Conservation (phyloP, 2,797 vertebrate genomes). For the Diplodus puntazzo region DNA sequence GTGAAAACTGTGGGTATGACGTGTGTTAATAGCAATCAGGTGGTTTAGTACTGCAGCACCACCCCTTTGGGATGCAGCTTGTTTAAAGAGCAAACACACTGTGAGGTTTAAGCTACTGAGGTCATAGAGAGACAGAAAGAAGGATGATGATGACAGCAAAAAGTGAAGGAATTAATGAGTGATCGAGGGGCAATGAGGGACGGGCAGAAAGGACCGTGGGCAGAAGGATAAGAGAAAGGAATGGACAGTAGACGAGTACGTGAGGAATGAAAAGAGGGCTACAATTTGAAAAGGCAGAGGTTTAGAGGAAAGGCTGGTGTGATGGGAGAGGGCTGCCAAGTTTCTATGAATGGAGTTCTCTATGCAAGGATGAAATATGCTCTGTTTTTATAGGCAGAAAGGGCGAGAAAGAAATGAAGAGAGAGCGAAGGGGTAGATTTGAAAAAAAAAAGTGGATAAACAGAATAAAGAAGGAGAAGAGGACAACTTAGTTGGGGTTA, state of each 20-base stretch:
- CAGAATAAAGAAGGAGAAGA: not conserved
- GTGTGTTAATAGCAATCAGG: slow-evolving; percentile 12
- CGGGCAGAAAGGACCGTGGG: not conserved
- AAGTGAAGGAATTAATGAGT: not conserved
- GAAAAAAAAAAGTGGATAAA: not conserved
- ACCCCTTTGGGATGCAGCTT: slow-evolving; percentile 6
- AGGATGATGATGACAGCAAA: not conserved
- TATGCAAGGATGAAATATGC: slow-evolving; percentile 13
- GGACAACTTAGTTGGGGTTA: not conserved
- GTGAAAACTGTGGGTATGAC: slow-evolving; percentile 10
- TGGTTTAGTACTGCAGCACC: slow-evolving; percentile 16
- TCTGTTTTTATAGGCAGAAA: slow-evolving; percentile 29
- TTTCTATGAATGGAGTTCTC: slow-evolving; percentile 40
- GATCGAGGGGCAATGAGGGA: not conserved
- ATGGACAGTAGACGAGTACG: not conserved
- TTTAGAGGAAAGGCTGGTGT: not conserved
- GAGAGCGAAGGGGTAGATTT: too few species aligned
- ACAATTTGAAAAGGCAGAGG: not conserved
- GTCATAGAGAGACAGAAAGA: not conserved
- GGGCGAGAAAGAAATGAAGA: not conserved
- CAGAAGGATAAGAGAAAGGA: not conserved
- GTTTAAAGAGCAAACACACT: slow-evolving; percentile 41
- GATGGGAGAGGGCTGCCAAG: slow-evolving; percentile 24
- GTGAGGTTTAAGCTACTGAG: not conserved
- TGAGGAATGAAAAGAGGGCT: not conserved